Conservation (phyloP, 2,797 vertebrate genomes). For the Tenualosa ilisha region DNA sequence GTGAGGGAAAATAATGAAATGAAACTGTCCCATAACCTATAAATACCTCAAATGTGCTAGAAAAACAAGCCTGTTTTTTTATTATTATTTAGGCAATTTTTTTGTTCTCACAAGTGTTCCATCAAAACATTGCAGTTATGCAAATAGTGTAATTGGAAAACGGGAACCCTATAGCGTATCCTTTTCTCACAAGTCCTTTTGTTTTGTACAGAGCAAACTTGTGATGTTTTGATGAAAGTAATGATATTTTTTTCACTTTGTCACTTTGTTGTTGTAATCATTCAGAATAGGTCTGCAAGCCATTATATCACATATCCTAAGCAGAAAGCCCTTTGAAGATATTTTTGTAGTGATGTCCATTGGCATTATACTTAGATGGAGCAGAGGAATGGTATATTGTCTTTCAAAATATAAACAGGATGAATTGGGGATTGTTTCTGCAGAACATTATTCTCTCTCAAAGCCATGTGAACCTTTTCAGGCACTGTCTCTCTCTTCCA, state of each 20-base stretch:
- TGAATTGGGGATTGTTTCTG: not conserved
- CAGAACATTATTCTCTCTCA: not conserved
- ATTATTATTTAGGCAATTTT: not conserved
- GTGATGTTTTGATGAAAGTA: not conserved
- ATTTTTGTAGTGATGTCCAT: not conserved
- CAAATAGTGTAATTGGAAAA: not conserved
- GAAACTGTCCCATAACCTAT: not conserved
- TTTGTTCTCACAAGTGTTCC: not conserved
- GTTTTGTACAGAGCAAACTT: not conserved
- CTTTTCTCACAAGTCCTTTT: not conserved
- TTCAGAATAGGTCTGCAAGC: not conserved
- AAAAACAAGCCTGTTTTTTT: not conserved
- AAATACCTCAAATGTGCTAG: not conserved
- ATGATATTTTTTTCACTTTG: not conserved
- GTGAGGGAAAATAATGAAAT: not conserved
- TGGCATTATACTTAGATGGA: not conserved
- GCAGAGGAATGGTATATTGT: not conserved
- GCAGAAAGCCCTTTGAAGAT: not conserved
- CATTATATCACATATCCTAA: not conserved
- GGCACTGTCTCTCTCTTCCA: not conserved
- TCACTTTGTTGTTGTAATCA: not conserved
- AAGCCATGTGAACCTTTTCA: not conserved
- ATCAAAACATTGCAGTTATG: not conserved
- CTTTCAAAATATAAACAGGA: not conserved
- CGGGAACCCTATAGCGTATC: not conserved